phyloP scores from a whole-genome alignment of 2,888 invertebrate species.

The Lasioglossum vierecki region DNA sequence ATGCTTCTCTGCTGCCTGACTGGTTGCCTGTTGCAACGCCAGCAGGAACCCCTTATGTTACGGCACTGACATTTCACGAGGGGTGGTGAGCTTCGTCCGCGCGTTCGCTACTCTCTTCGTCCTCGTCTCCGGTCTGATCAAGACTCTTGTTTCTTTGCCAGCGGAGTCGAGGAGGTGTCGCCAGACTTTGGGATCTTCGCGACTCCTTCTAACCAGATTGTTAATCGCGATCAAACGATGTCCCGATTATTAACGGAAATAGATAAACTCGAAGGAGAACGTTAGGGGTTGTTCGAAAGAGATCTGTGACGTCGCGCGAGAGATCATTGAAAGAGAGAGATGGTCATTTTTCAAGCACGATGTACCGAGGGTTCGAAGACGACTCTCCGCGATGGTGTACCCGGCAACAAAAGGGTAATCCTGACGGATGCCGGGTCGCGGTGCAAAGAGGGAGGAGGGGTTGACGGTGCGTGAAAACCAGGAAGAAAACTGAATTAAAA shows the following conservation, averaged over 20 bases:
- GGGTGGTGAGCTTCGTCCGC: slow-evolving; percentile 51
- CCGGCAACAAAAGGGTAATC: slow-evolving; percentile 60
- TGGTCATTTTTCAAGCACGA: not conserved
- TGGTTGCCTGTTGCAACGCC: slow-evolving; percentile 66
- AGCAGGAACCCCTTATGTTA: slow-evolving; percentile 67
- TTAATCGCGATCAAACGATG: not conserved
- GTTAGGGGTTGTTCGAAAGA: not conserved
- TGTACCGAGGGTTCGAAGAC: slow-evolving; percentile 50
- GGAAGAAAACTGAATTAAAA: slow-evolving; percentile 67
- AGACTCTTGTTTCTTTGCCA: slow-evolving; percentile 48
- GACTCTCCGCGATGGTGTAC: slow-evolving; percentile 52
- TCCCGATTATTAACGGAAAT: not conserved
- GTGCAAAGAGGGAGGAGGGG: slow-evolving; percentile 22
- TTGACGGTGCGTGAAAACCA: slow-evolving; percentile 64
- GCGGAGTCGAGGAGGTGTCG: slow-evolving; percentile 45
- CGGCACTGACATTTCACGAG: slow-evolving; percentile 67
- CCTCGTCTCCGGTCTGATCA: slow-evolving; percentile 59
- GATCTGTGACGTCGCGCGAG: not conserved
- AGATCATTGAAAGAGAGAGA: not conserved
- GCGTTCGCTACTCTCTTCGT: slow-evolving; percentile 39
- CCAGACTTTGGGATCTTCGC: not conserved
- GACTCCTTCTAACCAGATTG: not conserved
- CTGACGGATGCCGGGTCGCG: slow-evolving; percentile 52
- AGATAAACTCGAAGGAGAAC: not conserved
- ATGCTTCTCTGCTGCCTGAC: slow-evolving; percentile 51